Conservation (phyloP, 2,113 vertebrate genomes). For the Megaceryle maxima region DNA sequence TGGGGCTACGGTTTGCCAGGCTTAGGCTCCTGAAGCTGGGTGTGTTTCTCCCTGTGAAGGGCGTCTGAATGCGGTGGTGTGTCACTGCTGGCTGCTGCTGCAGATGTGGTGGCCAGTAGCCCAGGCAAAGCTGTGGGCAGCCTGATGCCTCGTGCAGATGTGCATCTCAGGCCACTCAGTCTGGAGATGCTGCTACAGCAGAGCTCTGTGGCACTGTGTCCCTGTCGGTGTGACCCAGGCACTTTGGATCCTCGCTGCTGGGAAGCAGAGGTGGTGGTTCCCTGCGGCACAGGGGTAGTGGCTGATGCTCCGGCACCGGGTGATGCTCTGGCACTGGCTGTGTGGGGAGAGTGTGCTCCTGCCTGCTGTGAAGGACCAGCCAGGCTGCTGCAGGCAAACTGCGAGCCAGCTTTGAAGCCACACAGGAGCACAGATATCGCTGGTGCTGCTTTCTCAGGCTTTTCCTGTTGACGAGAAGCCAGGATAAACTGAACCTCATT, state of each 20-base stretch:
- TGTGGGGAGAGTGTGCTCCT: rapidly evolving
- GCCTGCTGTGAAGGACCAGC: neutral
- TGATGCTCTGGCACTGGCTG: neutral
- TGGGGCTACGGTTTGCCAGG: neutral
- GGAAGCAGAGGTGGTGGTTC: neutral
- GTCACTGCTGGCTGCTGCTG: neutral
- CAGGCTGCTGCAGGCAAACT: rapidly evolving
- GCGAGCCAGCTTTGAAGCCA: neutral
- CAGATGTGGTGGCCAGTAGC: neutral
- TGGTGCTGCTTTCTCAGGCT: neutral
- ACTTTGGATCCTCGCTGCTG: neutral
- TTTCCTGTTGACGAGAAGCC: neutral
- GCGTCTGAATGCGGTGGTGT: neutral
- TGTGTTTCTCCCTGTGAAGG: neutral
- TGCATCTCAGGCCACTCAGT: neutral
- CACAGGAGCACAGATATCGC: neutral
- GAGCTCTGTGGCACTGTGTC: neutral
- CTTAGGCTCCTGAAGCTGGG: neutral
- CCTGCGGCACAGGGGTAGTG: rapidly evolving
- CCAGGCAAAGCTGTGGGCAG: neutral
- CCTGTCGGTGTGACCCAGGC: rapidly evolving
- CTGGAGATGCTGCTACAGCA: neutral
- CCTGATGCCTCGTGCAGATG: neutral
- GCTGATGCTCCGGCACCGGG: neutral
- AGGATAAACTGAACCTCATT: neutral